These are phyloP conservation scores for Manacus vitellinus DNA, from an alignment of 2,113 vertebrate species.

Conservation along the genomic window DNA sequence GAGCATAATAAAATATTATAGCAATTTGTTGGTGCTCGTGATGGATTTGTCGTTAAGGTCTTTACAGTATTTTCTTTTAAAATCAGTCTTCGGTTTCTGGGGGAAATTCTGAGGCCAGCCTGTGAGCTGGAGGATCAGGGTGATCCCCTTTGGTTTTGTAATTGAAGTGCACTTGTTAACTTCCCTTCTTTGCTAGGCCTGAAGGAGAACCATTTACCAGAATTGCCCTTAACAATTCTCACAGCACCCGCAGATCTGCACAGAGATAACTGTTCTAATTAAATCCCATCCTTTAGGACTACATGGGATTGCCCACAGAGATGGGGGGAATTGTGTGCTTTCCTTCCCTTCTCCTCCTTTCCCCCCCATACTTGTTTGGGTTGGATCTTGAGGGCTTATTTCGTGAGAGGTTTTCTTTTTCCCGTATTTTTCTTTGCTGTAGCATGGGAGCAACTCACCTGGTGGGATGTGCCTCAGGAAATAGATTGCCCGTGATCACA, in stretches of 20 bases:
- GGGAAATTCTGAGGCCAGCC: neutral
- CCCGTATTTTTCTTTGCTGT: neutral
- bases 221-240: neutral
- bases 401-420: neutral
- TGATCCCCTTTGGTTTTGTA: neutral
- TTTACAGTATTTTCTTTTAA: neutral
- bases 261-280: slow-evolving; percentile 10
- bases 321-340: neutral
- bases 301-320: neutral
- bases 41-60: neutral
- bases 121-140: neutral
- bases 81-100: neutral
- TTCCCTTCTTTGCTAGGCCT: neutral
- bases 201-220: neutral
- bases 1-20: neutral
- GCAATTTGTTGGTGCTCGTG: neutral
- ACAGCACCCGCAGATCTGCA: neutral
- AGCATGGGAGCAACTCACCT: neutral
- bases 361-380: neutral
- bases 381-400: neutral
- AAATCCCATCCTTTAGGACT: slow-evolving; percentile 34
- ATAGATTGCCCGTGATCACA: neutral
- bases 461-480: neutral
- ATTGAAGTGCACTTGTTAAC: neutral
- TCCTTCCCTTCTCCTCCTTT: neutral